Percentiles rank a stretch among this genome's conserved stretches.
These are phyloP conservation scores for Callionymus lyra DNA, from an alignment of 2,113 vertebrate genomes.

Conservation along the genomic window DNA sequence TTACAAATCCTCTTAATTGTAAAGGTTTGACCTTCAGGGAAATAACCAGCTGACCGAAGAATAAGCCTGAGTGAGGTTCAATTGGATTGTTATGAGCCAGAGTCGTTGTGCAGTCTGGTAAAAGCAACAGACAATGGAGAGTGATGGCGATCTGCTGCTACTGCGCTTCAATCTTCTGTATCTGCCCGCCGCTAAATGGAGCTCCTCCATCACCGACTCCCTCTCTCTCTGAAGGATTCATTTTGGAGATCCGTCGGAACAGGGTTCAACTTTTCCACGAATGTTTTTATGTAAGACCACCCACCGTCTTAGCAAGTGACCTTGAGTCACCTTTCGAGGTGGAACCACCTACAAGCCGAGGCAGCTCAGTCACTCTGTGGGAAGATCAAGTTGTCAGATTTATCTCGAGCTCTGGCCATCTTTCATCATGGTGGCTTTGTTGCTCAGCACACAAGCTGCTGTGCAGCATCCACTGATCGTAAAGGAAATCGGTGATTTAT, in stretches of 20 bases:
- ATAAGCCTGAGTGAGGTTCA: too few species aligned
- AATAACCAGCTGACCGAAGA: too few species aligned
- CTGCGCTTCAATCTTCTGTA: constrained; percentile 34
- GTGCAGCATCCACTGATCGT: too few species aligned
- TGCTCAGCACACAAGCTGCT: too few species aligned
- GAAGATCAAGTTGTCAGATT: too few species aligned
- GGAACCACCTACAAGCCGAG: constrained; percentile 18
- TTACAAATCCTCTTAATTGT: too few species aligned
- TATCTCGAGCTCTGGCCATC: too few species aligned
- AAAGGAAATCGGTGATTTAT: too few species aligned
- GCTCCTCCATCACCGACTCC: constrained; percentile 15
- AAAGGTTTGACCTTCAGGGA: too few species aligned
- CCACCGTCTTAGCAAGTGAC: constrained; percentile 9
- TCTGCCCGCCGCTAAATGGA: constrained; percentile 7
- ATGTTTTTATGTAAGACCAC: constrained; percentile 14
- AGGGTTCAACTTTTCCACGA: background rate
- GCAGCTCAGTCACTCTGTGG: too few species aligned
- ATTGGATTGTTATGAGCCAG: too few species aligned
- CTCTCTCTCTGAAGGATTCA: constrained; percentile 9
- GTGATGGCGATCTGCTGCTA: constrained; percentile 30
- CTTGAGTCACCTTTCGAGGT: constrained; percentile 21
- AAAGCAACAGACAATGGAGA: constrained; percentile 19
- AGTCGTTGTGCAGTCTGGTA: constrained; percentile 25
- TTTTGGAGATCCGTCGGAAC: background rate
- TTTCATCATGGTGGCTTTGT: too few species aligned